These are phyloP conservation scores for Tigriopus californicus DNA, from an alignment of 2,888 invertebrate species.

Conservation along the genomic window DNA sequence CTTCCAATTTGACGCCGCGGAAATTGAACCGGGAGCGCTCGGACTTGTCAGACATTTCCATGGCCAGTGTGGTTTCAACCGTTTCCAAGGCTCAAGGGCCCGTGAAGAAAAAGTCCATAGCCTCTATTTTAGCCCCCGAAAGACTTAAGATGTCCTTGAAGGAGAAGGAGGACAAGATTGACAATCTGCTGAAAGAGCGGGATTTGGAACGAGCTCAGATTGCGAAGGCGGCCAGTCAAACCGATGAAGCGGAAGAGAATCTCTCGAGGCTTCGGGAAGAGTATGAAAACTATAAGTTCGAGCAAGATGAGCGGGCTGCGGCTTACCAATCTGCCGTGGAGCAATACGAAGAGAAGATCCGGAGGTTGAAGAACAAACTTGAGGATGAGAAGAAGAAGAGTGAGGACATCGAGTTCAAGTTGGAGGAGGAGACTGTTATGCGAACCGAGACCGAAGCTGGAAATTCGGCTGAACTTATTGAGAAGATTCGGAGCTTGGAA, in stretches of 20 bases:
- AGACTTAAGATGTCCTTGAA: slow-evolving; percentile 56
- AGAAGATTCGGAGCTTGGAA: neutral
- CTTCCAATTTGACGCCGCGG: slow-evolving; percentile 24
- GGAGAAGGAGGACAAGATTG: slow-evolving; percentile 86
- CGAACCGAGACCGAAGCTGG: neutral
- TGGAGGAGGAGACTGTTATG: slow-evolving; percentile 61
- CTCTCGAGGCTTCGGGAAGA: slow-evolving; percentile 40
- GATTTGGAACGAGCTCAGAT: slow-evolving; percentile 77
- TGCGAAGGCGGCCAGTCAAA: slow-evolving; percentile 58
- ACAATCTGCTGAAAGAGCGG: slow-evolving; percentile 70
- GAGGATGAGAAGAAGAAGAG: slow-evolving; percentile 60
- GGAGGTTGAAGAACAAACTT: slow-evolving; percentile 25
- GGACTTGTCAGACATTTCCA: neutral
- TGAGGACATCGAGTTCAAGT: slow-evolving; percentile 71
- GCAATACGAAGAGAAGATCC: neutral
- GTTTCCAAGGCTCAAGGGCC: neutral
- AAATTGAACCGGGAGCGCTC: neutral
- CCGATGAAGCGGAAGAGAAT: slow-evolving; percentile 53
- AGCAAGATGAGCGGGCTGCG: neutral
- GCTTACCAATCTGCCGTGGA: neutral
- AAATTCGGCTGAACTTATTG: neutral
- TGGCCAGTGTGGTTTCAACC: neutral
- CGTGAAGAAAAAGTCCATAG: neutral
- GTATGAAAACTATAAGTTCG: slow-evolving; percentile 33
- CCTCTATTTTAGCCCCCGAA: slow-evolving; percentile 5